These are phyloP conservation scores for Poecilus cupreus DNA, from an alignment of 2,888 invertebrate genomes.

Conservation along the genomic window DNA sequence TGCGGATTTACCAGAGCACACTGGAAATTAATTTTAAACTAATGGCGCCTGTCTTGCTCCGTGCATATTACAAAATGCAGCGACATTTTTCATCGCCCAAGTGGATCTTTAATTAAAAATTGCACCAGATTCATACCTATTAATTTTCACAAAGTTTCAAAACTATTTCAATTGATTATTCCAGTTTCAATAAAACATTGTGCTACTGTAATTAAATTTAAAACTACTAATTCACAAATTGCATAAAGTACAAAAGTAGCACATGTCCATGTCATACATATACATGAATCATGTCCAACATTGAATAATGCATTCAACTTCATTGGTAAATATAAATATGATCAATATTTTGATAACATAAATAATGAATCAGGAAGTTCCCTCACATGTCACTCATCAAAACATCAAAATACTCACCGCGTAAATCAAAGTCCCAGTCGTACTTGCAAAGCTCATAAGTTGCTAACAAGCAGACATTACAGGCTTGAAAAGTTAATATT, in stretches of 20 bases:
- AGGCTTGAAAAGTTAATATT: slow-evolving; percentile 41
- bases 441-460: neutral
- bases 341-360: slow-evolving; percentile 23
- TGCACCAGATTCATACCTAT: slow-evolving; percentile 9
- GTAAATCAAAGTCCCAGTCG: neutral
- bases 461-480: neutral
- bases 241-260: neutral
- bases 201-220: neutral
- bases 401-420: neutral
- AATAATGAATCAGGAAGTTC: slow-evolving; percentile 6
- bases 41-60: slow-evolving; percentile 20
- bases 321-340: slow-evolving; percentile 18
- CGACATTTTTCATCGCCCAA: slow-evolving; percentile 16
- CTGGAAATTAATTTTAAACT: slow-evolving; percentile 33
- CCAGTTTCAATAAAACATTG: neutral
- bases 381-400: neutral
- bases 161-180: neutral
- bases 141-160: neutral
- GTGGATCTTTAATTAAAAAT: slow-evolving; percentile 37
- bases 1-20: neutral
- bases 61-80: slow-evolving; percentile 29
- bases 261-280: neutral
- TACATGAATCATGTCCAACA: neutral
- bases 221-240: slow-evolving; percentile 6
- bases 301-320: neutral